These are phyloP conservation scores for Drosophila rellima DNA, from an alignment of 2,888 invertebrate species.

Conservation along the genomic window DNA sequence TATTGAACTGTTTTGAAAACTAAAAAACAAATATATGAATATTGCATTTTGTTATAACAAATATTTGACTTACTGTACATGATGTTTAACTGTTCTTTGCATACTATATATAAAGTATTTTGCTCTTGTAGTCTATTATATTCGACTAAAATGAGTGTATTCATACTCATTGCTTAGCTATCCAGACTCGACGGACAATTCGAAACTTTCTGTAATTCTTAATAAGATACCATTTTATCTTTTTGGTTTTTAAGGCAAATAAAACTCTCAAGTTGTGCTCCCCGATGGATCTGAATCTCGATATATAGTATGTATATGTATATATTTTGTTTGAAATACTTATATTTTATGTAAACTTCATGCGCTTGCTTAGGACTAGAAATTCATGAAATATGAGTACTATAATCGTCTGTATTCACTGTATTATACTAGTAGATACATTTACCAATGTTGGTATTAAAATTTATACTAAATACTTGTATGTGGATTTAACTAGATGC, in stretches of 20 bases:
- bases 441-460: slow-evolving; percentile 48
- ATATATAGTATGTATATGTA: neutral
- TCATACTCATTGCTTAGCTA: slow-evolving; percentile 28
- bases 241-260: slow-evolving; percentile 59
- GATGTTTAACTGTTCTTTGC: neutral
- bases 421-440: slow-evolving; percentile 41
- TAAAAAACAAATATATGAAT: neutral
- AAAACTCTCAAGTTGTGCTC: slow-evolving; percentile 56
- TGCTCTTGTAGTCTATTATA: slow-evolving; percentile 40
- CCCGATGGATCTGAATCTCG: slow-evolving; percentile 5
- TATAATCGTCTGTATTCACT: slow-evolving; percentile 22
- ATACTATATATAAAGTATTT: slow-evolving; percentile 36
- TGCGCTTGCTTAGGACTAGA: slow-evolving; percentile 56
- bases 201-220: slow-evolving; percentile 33
- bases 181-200: slow-evolving; percentile 5
- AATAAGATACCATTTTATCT: slow-evolving; percentile 37
- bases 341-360: slow-evolving; percentile 33
- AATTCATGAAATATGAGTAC: slow-evolving; percentile 64
- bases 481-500: slow-evolving; percentile 48
- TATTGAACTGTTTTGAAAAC: neutral
- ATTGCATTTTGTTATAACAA: neutral
- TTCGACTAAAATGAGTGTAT: slow-evolving; percentile 33
- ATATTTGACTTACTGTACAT: neutral
- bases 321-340: slow-evolving; percentile 1
- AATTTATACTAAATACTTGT: slow-evolving; percentile 53